Conservation (phyloP, 2,888 invertebrate species). For the Leptodirus hochenwartii region DNA sequence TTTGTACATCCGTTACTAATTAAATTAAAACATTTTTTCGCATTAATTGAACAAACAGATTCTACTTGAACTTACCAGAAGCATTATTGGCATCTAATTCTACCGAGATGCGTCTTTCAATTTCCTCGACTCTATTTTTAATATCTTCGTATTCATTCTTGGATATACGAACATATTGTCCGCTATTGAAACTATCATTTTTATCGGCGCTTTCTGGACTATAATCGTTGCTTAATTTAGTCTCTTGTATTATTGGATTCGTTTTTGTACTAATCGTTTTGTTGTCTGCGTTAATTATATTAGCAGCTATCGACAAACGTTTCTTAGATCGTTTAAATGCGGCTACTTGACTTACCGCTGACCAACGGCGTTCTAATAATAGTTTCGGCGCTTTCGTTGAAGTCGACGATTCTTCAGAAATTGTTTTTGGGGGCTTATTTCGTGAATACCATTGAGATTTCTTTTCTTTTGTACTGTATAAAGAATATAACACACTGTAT, state of each 20-base stretch:
- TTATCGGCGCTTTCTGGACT: conserved; percentile 4
- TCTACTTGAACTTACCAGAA: conserved; percentile 7
- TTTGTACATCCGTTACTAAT: conserved; percentile 48
- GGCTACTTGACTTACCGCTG: conserved; percentile 28
- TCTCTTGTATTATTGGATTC: conserved; percentile 8
- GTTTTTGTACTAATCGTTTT: conserved; percentile 22
- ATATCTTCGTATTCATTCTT: conserved; percentile 64
- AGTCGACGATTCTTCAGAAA: too few species aligned
- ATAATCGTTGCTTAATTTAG: too few species aligned
- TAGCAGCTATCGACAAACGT: conserved; percentile 18
- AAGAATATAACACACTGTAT: too few species aligned
- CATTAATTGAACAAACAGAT: conserved; percentile 4
- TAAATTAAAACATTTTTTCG: conserved; percentile 28
- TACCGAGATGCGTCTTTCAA: conserved; percentile 50
- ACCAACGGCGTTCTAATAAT: conserved; percentile 33
- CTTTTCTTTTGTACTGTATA: too few species aligned
- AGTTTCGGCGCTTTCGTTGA: too few species aligned
- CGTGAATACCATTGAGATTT: too few species aligned
- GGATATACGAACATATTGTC: conserved; percentile 52
- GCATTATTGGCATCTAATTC: conserved; percentile 33
- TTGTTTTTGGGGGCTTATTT: too few species aligned
- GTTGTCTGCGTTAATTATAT: conserved; percentile 14
- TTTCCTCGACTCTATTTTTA: conserved; percentile 52
- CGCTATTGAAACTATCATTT: conserved; percentile 28
- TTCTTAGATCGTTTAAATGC: conserved; percentile 20